Percentiles rank a stretch among this genome's conserved stretches.
These are phyloP conservation scores for Dermatemys mawii DNA, from an alignment of 2,113 vertebrate species.

Conservation along the genomic window DNA sequence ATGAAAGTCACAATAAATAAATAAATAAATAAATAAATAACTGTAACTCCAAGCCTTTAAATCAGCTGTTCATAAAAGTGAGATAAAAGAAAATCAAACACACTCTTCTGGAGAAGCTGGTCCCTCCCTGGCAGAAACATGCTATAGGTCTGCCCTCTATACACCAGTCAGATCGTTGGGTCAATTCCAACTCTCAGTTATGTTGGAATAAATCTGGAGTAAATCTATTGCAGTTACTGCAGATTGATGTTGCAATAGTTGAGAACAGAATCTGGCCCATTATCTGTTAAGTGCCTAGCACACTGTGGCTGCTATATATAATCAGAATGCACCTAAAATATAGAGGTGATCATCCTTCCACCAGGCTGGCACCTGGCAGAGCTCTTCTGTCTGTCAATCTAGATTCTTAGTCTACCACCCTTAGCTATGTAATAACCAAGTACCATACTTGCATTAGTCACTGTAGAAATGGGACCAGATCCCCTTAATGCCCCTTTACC, in stretches of 20 bases:
- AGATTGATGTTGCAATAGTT: accelerated
- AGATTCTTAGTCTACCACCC: neutral
- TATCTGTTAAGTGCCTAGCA: neutral
- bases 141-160: slow-evolving; percentile 41
- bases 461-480: accelerated
- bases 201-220: neutral
- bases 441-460: accelerated
- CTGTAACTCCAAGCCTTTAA: slow-evolving; percentile 26
- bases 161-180: neutral
- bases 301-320: neutral
- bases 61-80: slow-evolving; percentile 33
- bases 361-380: neutral
- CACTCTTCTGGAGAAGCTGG: slow-evolving; percentile 36
- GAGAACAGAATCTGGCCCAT: neutral
- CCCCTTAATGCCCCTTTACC: neutral
- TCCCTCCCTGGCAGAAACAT: slow-evolving; percentile 38
- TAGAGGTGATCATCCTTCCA: neutral
- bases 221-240: neutral
- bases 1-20: slow-evolving; percentile 45
- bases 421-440: neutral
- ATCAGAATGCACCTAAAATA: neutral
- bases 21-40: slow-evolving; percentile 24
- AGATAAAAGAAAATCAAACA: slow-evolving; percentile 37
- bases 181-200: slow-evolving; percentile 14
- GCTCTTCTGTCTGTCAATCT: neutral